phyloP scores from a whole-genome alignment of 2,113 vertebrate species.

The Anser cygnoides region DNA sequence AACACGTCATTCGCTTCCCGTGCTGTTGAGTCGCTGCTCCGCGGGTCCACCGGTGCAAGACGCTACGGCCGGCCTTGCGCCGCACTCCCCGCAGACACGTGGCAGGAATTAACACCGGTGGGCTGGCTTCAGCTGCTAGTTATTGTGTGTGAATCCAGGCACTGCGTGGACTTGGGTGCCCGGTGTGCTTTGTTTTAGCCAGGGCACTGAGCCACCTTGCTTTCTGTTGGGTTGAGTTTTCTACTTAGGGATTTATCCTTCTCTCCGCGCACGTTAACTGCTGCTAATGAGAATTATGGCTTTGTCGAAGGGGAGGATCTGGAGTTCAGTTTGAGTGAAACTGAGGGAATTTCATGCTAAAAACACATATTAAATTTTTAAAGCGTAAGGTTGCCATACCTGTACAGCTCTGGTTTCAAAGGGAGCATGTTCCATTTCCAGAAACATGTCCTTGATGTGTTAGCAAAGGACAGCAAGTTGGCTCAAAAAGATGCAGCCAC shows the following conservation, averaged over 20 bases:
- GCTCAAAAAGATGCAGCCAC: constrained; percentile 67
- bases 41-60: too few relatives aligned
- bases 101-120: not conserved
- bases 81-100: too few relatives aligned
- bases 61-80: too few relatives aligned
- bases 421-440: constrained; percentile 21
- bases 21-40: not conserved
- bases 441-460: constrained; percentile 60
- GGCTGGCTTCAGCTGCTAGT: not conserved
- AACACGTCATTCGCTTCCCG: not conserved
- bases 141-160: not conserved
- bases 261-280: not conserved
- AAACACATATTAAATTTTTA: not conserved
- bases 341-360: constrained; percentile 21
- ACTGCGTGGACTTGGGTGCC: not conserved
- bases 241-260: constrained; percentile 8
- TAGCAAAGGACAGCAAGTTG: constrained; percentile 66
- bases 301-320: not conserved
- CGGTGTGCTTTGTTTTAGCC: not conserved
- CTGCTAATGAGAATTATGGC: not conserved
- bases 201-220: not conserved
- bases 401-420: not conserved
- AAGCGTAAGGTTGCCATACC: not conserved
- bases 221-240: not conserved
- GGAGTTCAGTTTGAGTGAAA: constrained; percentile 33